A percentile compares a stretch with the other conserved stretches of the same genome.
These are phyloP conservation scores for Alosa alosa DNA, from an alignment of 2,113 vertebrate genomes.

Conservation along the genomic window DNA sequence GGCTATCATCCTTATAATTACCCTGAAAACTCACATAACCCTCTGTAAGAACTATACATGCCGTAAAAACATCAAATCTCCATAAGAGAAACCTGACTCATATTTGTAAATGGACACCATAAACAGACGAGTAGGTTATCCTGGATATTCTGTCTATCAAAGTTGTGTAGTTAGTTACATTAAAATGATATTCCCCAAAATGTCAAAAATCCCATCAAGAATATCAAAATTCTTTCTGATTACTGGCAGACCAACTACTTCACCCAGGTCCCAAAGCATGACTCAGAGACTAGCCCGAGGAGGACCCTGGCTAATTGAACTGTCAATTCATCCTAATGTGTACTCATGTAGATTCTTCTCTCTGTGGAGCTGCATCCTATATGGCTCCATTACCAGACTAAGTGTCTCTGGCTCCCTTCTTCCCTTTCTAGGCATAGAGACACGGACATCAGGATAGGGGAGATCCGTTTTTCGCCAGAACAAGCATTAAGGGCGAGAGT, in stretches of 20 bases:
- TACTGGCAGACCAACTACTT: neutral
- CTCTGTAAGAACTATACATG: constrained; percentile 29
- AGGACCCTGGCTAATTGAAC: neutral
- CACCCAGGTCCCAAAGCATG: neutral
- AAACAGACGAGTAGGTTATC: neutral
- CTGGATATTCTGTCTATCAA: neutral
- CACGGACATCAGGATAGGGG: neutral
- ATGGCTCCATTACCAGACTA: neutral
- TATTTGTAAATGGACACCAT: neutral
- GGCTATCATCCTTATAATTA: constrained; percentile 30
- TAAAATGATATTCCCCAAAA: neutral
- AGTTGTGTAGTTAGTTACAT: neutral
- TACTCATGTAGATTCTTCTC: constrained; percentile 14
- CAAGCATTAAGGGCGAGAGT: neutral
- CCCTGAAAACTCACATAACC: neutral
- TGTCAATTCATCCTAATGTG: neutral
- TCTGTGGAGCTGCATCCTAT: constrained; percentile 4
- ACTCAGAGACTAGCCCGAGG: neutral
- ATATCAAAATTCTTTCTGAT: neutral
- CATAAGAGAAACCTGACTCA: neutral
- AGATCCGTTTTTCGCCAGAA: neutral
- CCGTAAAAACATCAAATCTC: neutral
- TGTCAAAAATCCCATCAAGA: neutral
- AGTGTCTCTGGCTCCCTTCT: neutral
- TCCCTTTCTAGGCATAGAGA: neutral